Base-by-base conservation (phyloP, 1,140 invertebrate genomes). In the Rhagoletis zephyria region DNA sequence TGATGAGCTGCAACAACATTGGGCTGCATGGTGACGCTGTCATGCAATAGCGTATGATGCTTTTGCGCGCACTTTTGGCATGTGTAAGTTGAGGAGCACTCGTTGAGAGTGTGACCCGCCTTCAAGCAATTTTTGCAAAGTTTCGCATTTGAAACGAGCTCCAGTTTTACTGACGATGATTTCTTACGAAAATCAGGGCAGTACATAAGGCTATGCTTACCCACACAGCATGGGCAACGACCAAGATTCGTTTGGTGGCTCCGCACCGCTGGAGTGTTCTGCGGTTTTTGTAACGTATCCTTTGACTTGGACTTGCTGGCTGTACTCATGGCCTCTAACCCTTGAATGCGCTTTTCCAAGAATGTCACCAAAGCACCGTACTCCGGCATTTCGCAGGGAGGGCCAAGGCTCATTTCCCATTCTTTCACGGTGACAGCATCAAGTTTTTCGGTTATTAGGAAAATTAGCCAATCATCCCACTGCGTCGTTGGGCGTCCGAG, bases 401-500 rank as follows among this genome's bases (percentile, higher is more conserved):
- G 4, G 9, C 51, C 51, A 63, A 63, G 16, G 14, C 9, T 63
- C 3, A 63, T 10, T 14, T 10, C 60, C 60, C 60, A 63, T 14
- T n/a, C 61, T 63, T 63, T 63, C 3, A n/a, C 16, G 6, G 61
- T 63, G 61, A 14, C 61, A 63, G 16, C 6, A 63, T 3, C 61
- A 14, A 63, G 61, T 14, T 63, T 63, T 63, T 63, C 61, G 61
- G 61, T 63, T 6, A 63, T 63, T 63, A 63, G 16, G 16, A 63
- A 63, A 16, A 63, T 63, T 63, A 63, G 61, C 61, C 61, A 63
- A 63, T 63, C 61, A 63, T 63, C 61, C 61, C 61, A 63, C 61
- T 63, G 61, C 4, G 61, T 14, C 12, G 61, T 63, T 63, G 3
- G 61, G 16, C 61, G 51, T 6, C 61, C 61, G 12, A 63, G 61